Conservation (phyloP, 2,797 vertebrate species). For the Sitta carolinensis region DNA sequence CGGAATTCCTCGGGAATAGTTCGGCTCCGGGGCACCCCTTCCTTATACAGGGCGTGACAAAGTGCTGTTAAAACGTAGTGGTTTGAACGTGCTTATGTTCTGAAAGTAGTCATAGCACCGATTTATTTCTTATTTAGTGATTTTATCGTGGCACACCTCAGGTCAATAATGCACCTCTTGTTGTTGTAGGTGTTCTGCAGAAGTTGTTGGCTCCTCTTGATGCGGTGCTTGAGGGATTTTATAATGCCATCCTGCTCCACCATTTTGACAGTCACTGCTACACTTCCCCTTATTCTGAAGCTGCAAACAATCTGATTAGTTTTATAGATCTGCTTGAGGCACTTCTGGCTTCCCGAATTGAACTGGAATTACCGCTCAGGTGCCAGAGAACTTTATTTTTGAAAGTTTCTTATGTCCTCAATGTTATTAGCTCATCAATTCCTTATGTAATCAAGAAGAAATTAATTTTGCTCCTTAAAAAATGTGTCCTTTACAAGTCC, state of each 20-base stretch:
- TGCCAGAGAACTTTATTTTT: constrained; percentile 78
- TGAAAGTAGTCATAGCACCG: neutral
- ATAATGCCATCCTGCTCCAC: constrained; percentile 65
- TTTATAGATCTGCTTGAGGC: constrained; percentile 86
- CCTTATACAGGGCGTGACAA: rapidly evolving
- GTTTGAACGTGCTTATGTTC: neutral
- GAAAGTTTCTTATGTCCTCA: constrained; percentile 72
- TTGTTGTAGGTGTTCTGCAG: constrained; percentile 73
- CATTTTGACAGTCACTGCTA: constrained; percentile 35
- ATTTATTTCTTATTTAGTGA: neutral
- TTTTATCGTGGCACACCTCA: neutral
- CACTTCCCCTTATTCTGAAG: neutral
- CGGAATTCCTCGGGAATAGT: neutral
- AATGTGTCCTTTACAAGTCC: constrained; percentile 77
- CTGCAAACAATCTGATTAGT: constrained; percentile 68
- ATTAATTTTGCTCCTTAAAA: constrained; percentile 85
- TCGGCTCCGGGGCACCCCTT: neutral
- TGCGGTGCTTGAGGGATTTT: constrained; percentile 74
- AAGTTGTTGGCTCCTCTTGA: constrained; percentile 81
- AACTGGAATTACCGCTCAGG: constrained; percentile 22
- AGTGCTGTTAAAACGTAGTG: neutral
- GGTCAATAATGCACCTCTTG: neutral
- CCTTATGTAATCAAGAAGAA: constrained; percentile 81
- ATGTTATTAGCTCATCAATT: constrained; percentile 50
- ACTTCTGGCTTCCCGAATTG: constrained; percentile 75